phyloP scores from a whole-genome alignment of 2,113 vertebrate genomes.

The Malurus cyaneus region DNA sequence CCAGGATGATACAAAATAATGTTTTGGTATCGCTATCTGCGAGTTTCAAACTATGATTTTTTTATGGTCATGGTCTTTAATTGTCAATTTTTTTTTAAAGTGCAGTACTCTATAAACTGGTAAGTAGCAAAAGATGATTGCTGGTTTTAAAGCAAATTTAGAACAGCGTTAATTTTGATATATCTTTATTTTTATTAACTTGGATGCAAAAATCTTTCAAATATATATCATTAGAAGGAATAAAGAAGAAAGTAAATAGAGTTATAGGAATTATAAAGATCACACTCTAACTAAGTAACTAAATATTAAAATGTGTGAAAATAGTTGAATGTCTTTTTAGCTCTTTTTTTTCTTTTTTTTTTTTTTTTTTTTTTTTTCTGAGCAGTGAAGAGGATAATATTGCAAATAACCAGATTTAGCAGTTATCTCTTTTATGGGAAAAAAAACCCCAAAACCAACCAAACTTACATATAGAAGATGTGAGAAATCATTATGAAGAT shows the following conservation, averaged over 20 bases:
- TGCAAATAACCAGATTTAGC: neutral
- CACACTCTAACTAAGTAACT: neutral
- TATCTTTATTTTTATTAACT: neutral
- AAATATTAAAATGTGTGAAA: neutral
- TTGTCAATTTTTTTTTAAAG: neutral
- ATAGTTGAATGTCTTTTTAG: neutral
- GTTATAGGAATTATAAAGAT: neutral
- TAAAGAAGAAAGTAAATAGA: neutral
- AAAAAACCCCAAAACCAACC: neutral
- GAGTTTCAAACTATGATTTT: neutral
- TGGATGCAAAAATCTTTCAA: neutral
- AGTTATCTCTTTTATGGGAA: neutral
- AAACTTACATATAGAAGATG: neutral
- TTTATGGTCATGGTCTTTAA: neutral
- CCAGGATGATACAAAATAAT: neutral
- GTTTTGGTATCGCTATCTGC: neutral
- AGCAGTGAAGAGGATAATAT: neutral
- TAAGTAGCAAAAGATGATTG: neutral
- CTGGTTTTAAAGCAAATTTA: neutral
- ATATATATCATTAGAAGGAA: neutral
- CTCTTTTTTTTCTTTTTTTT: neutral
- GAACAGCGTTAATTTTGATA: accelerated
- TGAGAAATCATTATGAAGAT: neutral
- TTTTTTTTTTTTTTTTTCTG: neutral
- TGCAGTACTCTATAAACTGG: neutral